phyloP scores from a whole-genome alignment of 2,113 vertebrate genomes.

The Sigmodon hispidus region DNA sequence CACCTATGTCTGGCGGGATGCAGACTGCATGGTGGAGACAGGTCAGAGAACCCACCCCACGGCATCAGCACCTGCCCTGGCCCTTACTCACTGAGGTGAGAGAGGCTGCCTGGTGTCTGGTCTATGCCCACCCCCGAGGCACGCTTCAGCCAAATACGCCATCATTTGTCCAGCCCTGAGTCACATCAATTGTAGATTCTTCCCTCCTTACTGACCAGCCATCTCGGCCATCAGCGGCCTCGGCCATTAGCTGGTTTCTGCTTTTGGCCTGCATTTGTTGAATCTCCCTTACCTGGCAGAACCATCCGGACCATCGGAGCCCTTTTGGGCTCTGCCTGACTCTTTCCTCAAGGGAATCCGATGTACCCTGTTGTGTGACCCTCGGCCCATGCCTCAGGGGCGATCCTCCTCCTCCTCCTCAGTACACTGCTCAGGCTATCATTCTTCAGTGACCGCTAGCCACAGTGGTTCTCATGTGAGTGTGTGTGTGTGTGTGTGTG shows the following conservation, averaged over 20 bases:
- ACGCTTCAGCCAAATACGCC: conserved; percentile 65
- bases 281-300: conserved; percentile 78
- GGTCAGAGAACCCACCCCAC: conserved; percentile 1
- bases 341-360: conserved; percentile 64
- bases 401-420: conserved; percentile 45
- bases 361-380: conserved; percentile 65
- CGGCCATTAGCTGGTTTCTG: conserved; percentile 70
- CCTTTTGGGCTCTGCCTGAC: conserved; percentile 69
- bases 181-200: conserved; percentile 75
- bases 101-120: conserved; percentile 41
- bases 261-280: conserved; percentile 74
- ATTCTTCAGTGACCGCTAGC: conserved; percentile 74
- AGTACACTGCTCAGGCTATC: conserved; percentile 67
- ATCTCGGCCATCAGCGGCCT: conserved; percentile 74
- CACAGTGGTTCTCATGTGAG: conserved; percentile 68
- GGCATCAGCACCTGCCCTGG: not conserved
- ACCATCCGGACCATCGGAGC: conserved; percentile 66
- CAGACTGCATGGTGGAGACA: not conserved
- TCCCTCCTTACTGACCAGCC: conserved; percentile 76
- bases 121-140: conserved; percentile 15
- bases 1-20: not conserved
- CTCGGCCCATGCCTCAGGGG: conserved; percentile 64
- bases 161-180: conserved; percentile 70
- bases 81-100: conserved; percentile 48
- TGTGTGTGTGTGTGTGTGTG: conserved; percentile 57